These are phyloP conservation scores for Hydra vulgaris DNA, from an alignment of 30 jellyfish, hydroid and myxozoan species.

Conservation along the genomic window DNA sequence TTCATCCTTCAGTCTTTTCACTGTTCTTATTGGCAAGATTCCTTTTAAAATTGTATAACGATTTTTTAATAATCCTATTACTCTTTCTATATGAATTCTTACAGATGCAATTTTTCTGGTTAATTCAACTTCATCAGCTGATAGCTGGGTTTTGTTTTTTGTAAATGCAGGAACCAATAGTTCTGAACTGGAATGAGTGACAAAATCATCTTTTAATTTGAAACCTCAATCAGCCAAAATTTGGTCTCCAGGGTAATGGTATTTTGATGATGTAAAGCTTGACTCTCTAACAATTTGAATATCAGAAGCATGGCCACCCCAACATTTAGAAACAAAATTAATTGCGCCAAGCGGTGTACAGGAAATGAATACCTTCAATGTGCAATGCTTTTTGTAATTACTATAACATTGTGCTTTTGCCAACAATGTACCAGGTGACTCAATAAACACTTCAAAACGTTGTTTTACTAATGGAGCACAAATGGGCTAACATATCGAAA, in stretches of 20 bases:
- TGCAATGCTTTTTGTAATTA: constrained; percentile 36
- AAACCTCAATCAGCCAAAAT: constrained; percentile 33
- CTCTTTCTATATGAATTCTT: too few species aligned
- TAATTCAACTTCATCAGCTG: too few species aligned
- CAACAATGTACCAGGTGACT: constrained; percentile 33
- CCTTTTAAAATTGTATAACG: too few species aligned
- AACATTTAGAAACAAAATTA: constrained; percentile 27
- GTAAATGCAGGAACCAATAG: too few species aligned
- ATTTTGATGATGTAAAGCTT: constrained; percentile 19
- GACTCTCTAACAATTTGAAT: constrained; percentile 35
- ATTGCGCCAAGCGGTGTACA: constrained; percentile 39
- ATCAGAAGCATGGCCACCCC: constrained; percentile 54
- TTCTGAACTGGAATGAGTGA: too few species aligned
- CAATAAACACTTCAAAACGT: constrained; percentile 52
- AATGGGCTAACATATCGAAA: constrained; percentile 18
- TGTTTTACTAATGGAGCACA: neutral
- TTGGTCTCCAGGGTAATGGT: constrained; percentile 40
- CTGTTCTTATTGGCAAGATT: too few species aligned
- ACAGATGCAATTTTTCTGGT: too few species aligned
- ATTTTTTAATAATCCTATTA: too few species aligned
- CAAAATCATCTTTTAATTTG: constrained; percentile 29
- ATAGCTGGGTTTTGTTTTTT: too few species aligned
- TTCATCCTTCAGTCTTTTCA: too few species aligned
- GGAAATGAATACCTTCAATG: constrained; percentile 37
- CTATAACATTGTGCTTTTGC: too few species aligned